phyloP scores from a whole-genome alignment of 37 sponge, comb jelly and placozoan species.

The Cliona cf. orientalis region DNA sequence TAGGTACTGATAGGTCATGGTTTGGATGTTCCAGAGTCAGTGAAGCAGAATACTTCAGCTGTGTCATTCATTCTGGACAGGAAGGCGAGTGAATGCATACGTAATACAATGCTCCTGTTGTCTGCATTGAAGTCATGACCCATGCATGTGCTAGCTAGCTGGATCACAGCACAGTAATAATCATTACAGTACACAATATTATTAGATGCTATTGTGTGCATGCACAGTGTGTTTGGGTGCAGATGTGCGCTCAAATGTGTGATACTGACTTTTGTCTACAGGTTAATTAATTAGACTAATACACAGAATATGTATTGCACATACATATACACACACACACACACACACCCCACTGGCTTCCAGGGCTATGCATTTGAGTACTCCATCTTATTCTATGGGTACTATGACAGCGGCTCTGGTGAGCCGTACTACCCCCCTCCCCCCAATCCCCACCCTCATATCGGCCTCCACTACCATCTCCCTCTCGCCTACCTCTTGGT shows the following conservation, averaged over 20 bases:
- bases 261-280: too few species aligned
- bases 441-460: constrained; percentile 56
- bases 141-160: too few species aligned
- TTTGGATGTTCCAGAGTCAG: constrained; percentile 32
- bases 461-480: constrained; percentile 67
- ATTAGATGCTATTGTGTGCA: too few species aligned
- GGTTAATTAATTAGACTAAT: too few species aligned
- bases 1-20: constrained; percentile 53
- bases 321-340: not conserved
- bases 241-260: too few species aligned
- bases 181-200: too few species aligned
- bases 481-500: constrained; percentile 73
- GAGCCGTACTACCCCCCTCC: constrained; percentile 65
- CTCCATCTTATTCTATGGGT: constrained; percentile 85
- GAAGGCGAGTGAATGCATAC: constrained; percentile 26
- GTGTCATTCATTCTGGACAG: constrained; percentile 78
- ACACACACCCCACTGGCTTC: too few species aligned
- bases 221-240: too few species aligned
- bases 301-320: not conserved
- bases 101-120: not conserved
- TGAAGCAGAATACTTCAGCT: constrained; percentile 45
- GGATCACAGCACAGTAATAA: too few species aligned
- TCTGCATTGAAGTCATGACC: too few species aligned
- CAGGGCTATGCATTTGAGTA: constrained; percentile 82
- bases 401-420: constrained; percentile 75